Evolutionary conservation across 2,888 invertebrate species (phyloP), one percentile per base, ranked within the genome.

Genomic region (Rhagophthalmus giganteus): DNA sequence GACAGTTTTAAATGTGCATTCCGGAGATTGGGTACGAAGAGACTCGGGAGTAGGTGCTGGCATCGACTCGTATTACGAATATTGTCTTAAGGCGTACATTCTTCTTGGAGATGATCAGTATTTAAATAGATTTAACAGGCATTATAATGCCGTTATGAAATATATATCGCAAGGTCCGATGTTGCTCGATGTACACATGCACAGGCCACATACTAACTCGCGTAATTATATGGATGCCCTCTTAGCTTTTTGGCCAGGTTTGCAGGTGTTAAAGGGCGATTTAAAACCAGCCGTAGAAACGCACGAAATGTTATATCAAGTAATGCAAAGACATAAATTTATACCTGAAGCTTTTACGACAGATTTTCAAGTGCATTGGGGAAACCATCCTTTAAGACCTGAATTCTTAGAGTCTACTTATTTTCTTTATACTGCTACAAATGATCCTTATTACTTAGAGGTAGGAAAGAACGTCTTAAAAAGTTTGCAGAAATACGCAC

Each of bases 41-140:
- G 97, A 98, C 74, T 92, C 95, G 1, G 96, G 98, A 1, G 94
- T 99, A 4, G 98, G 98, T n/a, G 98, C 98, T 8, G 98, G 98
- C 14, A 96, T 98, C 62, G 98, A 99, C 76, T 96, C 96, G 0
- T 99, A 99, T 75, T 99, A 98, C 70, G 98, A 99, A 75, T 99
- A 99, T 75, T 90, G 95, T 58, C 81, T 99, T 16, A 99, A 99
- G 75, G 95, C 96, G 0, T 99, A 98, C 74, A 93, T 99, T 58
- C 79, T 99, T 42, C 81, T 99, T 2, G 90, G 91, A 0, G 97
- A 99, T 71, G 92, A 94, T 66, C 89, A 89, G 59, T 98, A 97
- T 74, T 78, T 98, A 61, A 88, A 91, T 31, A 81, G 98, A 57
- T 98, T 98, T 74, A 96, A 95, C 65, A 83, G 92, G 67, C 96